These are phyloP conservation scores for Sylvietta virens DNA, from an alignment of 2,113 vertebrate genomes.

Conservation along the genomic window DNA sequence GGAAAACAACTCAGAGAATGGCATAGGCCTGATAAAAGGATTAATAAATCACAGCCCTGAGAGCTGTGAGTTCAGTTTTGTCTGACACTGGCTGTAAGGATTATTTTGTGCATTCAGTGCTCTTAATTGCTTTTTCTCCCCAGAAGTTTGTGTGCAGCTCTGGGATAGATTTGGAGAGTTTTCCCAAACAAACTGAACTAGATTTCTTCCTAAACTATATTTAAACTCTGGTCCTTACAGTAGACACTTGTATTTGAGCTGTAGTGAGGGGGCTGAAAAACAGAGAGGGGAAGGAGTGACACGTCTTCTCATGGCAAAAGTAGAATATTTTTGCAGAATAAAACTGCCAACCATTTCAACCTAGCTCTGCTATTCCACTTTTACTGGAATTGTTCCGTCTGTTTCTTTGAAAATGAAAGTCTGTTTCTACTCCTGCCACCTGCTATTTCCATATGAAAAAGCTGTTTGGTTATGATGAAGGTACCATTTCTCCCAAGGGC, in stretches of 20 bases:
- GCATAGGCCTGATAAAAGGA: conserved; percentile 33
- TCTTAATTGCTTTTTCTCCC: conserved; percentile 4
- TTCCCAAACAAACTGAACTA: neutral
- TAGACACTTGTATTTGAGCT: neutral
- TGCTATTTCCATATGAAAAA: conserved; percentile 51
- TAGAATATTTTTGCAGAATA: neutral
- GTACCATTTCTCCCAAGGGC: conserved; percentile 14
- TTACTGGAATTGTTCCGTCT: conserved; percentile 35
- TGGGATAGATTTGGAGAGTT: neutral
- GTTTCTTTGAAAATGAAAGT: conserved; percentile 39
- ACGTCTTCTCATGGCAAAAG: neutral
- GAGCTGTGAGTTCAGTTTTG: neutral
- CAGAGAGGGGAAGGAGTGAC: neutral
- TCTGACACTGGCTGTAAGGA: neutral
- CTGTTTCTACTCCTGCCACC: conserved; percentile 46
- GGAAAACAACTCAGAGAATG: neutral
- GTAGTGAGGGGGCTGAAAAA: neutral
- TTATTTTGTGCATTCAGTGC: neutral
- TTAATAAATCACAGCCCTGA: neutral
- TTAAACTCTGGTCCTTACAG: neutral
- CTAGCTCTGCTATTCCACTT: neutral
- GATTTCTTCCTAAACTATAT: neutral
- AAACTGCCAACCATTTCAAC: neutral
- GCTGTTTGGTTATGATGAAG: conserved; percentile 1
- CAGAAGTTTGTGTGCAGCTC: neutral